Conservation (phyloP, 2,113 vertebrate species). For the Dendrocopos noguchii region DNA sequence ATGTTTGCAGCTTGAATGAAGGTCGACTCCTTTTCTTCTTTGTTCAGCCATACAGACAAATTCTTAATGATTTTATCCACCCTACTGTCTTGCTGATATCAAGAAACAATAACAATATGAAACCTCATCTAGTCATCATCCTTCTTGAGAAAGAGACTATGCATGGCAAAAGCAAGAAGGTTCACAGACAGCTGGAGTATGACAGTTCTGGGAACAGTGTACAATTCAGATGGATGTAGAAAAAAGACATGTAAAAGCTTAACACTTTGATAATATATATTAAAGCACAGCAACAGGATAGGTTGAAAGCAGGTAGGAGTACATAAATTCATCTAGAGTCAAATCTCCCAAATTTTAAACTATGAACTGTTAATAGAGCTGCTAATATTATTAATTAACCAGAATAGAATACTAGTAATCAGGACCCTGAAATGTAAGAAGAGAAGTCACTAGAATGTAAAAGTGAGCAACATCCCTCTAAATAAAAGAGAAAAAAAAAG, state of each 20-base stretch:
- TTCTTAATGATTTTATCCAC: neutral
- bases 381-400: neutral
- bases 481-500: neutral
- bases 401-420: neutral
- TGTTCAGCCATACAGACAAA: neutral
- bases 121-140: neutral
- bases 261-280: neutral
- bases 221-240: neutral
- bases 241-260: neutral
- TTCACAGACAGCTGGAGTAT: neutral
- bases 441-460: neutral
- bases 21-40: neutral
- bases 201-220: fast-evolving
- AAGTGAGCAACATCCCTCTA: neutral
- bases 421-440: neutral
- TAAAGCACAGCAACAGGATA: neutral
- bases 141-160: neutral
- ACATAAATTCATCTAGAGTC: fast-evolving
- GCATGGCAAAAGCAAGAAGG: neutral
- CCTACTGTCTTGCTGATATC: neutral
- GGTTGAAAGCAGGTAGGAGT: neutral
- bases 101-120: neutral
- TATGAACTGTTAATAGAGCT: neutral
- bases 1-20: neutral
- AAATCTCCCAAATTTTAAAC: neutral